Evolutionary conservation across 2,797 vertebrate species (phyloP).

Genomic region (Lutjanus campechanus): DNA sequence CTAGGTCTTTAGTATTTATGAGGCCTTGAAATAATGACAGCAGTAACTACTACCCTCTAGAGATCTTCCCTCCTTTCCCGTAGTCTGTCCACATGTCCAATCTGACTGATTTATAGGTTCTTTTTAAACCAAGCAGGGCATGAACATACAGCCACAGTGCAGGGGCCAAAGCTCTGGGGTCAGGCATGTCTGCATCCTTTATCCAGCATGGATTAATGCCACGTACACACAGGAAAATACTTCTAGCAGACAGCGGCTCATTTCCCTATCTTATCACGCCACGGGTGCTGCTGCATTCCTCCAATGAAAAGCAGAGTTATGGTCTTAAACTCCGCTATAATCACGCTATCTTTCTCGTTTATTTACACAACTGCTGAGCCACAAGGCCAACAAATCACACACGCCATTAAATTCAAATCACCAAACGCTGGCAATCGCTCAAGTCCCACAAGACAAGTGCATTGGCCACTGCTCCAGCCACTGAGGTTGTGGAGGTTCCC

Average conservation of each 20-base stretch:
- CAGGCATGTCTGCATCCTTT: conserved; percentile 7
- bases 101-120: conserved; percentile 46
- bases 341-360: conserved; percentile 47
- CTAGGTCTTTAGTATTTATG: conserved; percentile 52
- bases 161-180: conserved; percentile 11
- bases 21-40: conserved; percentile 54
- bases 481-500: conserved; percentile 48
- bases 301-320: conserved; percentile 8
- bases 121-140: conserved; percentile 39
- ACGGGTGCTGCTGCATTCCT: conserved; percentile 24
- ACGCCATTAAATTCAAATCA: conserved; percentile 64
- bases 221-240: conserved; percentile 14
- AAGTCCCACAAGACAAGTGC: conserved; percentile 67
- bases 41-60: conserved; percentile 39
- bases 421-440: conserved; percentile 38
- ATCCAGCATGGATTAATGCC: conserved; percentile 18
- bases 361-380: conserved; percentile 63
- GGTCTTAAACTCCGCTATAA: conserved; percentile 22
- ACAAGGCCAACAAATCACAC: conserved; percentile 69
- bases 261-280: conserved; percentile 29
- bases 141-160: conserved; percentile 12
- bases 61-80: conserved; percentile 25
- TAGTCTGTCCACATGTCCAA: conserved; percentile 18
- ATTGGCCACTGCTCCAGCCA: conserved; percentile 48
- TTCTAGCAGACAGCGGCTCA: background rate